Evolutionary conservation across 2,797 vertebrate genomes (phyloP).

Genomic region (Harpagifer antarcticus): DNA sequence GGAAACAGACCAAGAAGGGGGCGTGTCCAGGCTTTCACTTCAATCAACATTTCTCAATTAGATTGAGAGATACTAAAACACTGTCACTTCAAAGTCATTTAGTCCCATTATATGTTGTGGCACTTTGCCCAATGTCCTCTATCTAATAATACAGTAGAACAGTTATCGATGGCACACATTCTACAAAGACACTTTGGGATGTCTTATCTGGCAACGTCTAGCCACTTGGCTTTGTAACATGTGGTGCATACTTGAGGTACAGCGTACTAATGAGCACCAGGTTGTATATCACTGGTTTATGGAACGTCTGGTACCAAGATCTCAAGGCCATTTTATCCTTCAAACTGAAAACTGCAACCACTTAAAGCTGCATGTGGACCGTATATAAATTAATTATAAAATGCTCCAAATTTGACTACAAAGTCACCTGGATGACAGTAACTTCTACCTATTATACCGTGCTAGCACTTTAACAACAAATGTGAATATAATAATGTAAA

Average conservation of each 20-base stretch:
- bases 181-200: conserved; percentile 22
- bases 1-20: conserved; percentile 38
- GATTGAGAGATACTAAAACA: conserved; percentile 29
- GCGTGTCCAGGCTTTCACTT: conserved; percentile 18
- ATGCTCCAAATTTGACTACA: neutral
- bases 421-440: neutral
- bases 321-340: conserved; percentile 6
- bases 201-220: conserved; percentile 17
- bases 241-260: neutral
- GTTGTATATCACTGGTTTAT: conserved; percentile 13
- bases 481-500: too few relatives aligned
- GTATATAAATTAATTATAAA: neutral
- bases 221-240: conserved; percentile 24
- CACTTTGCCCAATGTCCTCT: conserved; percentile 45
- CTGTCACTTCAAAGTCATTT: conserved; percentile 61
- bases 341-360: neutral
- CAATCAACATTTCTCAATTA: conserved; percentile 46
- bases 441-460: neutral
- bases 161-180: conserved; percentile 43
- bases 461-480: too few relatives aligned
- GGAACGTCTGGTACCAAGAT: conserved; percentile 7
- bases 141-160: conserved; percentile 43
- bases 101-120: conserved; percentile 50
- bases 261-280: conserved; percentile 32
- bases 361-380: neutral